phyloP scores from a whole-genome alignment of 2,113 vertebrate genomes.

The Scomber colias region DNA sequence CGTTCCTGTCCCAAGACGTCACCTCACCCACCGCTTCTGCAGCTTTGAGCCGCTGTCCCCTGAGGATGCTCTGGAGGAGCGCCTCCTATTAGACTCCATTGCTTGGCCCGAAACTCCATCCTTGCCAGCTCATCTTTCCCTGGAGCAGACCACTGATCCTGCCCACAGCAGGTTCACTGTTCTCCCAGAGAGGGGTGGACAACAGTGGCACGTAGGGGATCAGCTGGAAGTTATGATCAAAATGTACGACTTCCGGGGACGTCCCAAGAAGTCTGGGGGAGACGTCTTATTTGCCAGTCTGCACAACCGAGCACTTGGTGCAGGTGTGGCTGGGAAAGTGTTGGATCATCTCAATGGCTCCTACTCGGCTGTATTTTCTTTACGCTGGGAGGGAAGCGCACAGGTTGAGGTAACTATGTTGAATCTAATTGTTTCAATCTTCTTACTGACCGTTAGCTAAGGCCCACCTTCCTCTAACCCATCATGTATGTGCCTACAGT shows the following conservation, averaged over 20 bases:
- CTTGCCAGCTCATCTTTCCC: no score
- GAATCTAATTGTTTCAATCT: neutral
- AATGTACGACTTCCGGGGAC: slow-evolving; percentile 87
- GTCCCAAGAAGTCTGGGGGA: slow-evolving; percentile 89
- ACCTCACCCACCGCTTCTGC: slow-evolving; percentile 32
- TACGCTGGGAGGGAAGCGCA: slow-evolving; percentile 90
- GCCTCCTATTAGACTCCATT: no score
- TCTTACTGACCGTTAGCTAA: neutral
- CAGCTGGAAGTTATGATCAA: slow-evolving; percentile 87
- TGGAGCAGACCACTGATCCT: no score
- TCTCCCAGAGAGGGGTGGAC: no score
- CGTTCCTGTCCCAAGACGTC: no score
- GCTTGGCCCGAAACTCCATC: no score
- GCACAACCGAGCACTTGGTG: slow-evolving; percentile 85
- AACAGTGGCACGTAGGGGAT: no score
- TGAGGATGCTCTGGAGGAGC: slow-evolving; percentile 82
- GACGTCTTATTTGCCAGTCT: slow-evolving; percentile 91
- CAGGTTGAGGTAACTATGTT: slow-evolving; percentile 83
- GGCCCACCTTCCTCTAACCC: no score
- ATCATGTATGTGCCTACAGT: no score
- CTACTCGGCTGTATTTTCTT: slow-evolving; percentile 89
- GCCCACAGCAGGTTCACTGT: no score
- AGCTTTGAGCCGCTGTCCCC: slow-evolving; percentile 78
- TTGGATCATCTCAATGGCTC: slow-evolving; percentile 89
- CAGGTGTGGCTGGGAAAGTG: slow-evolving; percentile 89